Base-by-base conservation (phyloP, 2,888 invertebrate species). In the Junonia oenone region DNA sequence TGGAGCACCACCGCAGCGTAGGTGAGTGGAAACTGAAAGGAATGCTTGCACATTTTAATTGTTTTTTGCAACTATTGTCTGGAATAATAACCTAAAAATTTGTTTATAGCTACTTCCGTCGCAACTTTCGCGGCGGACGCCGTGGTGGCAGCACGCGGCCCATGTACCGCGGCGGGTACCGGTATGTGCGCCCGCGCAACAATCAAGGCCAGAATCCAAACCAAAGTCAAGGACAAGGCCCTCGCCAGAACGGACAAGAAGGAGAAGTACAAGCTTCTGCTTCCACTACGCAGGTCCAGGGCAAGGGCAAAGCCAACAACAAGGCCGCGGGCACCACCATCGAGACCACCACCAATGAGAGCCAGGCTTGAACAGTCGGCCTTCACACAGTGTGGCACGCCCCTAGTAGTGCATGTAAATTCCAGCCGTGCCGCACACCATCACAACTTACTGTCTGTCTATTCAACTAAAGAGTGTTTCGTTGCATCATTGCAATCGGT, bases 81-180 rank as follows among this genome's bases (percentile, higher is more conserved):
- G n/a, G n/a, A n/a, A n/a, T n/a, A n/a, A n/a, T n/a, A n/a, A n/a
- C n/a, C n/a, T n/a, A 29, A 31, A 33, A 33, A n/a, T 11, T 31
- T 8, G 11, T 13, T 43, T 43, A 2, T 11, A 92, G 94, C 71
- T 95, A 93, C 84, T 95, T 93, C 93, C 94, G 94, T 71, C 93
- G 94, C 66, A 95, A 95, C 78, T 94, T 93, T 91, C 93, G 94
- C 64, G 93, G 94, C 46, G 93, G 93, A 64, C 93, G 93, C 17
- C 82, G 88, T 43, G 83, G 77, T 43, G 83, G 76, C 45, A 85
- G 83, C 2, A 78, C 84, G 1, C 84, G 86, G 31, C 83, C 85
- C 2, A 79, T 84, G 81, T 84, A 83, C 70, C 84, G 86, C 62
- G 74, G 87, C 40, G 86, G 85, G 13, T 87, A 76, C 74, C 76